Conservation (phyloP, 2,888 invertebrate species). For the Coleophora flavipennella region DNA sequence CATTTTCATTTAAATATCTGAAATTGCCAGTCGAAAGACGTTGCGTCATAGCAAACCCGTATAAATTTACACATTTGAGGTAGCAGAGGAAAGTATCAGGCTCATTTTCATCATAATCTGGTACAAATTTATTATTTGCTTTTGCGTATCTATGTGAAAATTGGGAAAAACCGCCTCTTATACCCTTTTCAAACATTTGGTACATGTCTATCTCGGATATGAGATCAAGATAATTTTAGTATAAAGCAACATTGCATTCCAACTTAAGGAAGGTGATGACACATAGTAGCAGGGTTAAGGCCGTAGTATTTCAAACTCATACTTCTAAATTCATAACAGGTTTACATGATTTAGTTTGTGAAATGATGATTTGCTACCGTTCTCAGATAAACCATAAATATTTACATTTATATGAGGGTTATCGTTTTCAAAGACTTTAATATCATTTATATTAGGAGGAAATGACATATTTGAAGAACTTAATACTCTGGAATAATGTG, state of each 20-base stretch:
- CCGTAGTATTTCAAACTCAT: slow-evolving; percentile 4
- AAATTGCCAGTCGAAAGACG: not conserved
- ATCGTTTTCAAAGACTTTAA: slow-evolving; percentile 8
- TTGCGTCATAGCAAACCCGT: slow-evolving; percentile 1
- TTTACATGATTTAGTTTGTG: too few species aligned
- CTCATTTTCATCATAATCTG: not conserved
- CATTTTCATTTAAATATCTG: not conserved
- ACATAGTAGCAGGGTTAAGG: slow-evolving; percentile 7
- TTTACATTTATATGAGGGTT: slow-evolving; percentile 1
- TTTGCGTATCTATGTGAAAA: not conserved
- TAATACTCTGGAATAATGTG: slow-evolving; percentile 1
- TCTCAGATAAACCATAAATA: not conserved
- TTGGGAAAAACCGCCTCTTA: not conserved
- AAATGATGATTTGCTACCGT: too few species aligned
- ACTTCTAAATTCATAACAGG: slow-evolving; percentile 4
- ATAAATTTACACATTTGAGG: slow-evolving; percentile 1
- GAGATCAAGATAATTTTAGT: slow-evolving; percentile 1
- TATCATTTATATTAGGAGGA: slow-evolving; percentile 8
- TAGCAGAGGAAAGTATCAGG: not conserved
- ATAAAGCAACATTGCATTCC: slow-evolving; percentile 10
- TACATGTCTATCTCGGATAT: not conserved
- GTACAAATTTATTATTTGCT: slow-evolving; percentile 4
- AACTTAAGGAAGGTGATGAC: slow-evolving; percentile 6
- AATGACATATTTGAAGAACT: slow-evolving; percentile 6
- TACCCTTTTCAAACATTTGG: not conserved